These are phyloP conservation scores for Ypsolopha sequella DNA, from an alignment of 2,888 invertebrate genomes.

Conservation along the genomic window DNA sequence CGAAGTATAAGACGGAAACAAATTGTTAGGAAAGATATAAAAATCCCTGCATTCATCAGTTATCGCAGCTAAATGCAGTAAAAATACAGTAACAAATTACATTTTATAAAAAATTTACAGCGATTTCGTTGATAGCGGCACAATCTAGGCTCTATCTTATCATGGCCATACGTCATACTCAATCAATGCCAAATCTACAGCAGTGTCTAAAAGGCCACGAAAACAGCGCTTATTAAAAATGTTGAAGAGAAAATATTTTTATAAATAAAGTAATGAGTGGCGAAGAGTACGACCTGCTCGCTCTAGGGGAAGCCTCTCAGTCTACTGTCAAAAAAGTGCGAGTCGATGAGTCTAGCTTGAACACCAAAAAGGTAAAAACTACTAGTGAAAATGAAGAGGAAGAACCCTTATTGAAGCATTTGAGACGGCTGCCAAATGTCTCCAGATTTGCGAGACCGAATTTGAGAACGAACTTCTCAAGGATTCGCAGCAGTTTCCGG, in stretches of 20 bases:
- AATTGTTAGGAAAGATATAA: no score
- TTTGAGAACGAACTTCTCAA: conserved; percentile 26
- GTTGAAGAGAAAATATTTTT: conserved; percentile 4
- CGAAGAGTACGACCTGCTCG: conserved; percentile 32
- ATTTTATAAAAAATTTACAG: background rate
- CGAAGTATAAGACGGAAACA: no score
- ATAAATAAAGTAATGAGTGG: conserved; percentile 44
- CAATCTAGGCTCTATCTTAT: conserved; percentile 38
- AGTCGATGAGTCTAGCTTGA: conserved; percentile 2
- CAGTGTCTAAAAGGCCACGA: conserved; percentile 28
- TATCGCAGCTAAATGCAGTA: no score
- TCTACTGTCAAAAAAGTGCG: conserved; percentile 21
- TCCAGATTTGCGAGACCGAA: conserved; percentile 24
- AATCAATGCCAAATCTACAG: conserved; percentile 60
- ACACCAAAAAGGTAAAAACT: conserved; percentile 10
- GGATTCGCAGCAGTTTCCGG: conserved; percentile 31
- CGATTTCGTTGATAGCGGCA: conserved; percentile 1
- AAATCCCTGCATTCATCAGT: no score
- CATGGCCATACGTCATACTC: conserved; percentile 44
- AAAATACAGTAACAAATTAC: background rate
- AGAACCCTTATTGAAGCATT: conserved; percentile 14
- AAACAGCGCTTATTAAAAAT: conserved; percentile 20
- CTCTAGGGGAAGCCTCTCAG: conserved; percentile 27
- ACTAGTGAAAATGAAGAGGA: conserved; percentile 16
- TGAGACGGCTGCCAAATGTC: conserved; percentile 28